These are phyloP conservation scores for Polyommatus iphigenia DNA, from an alignment of 2,888 invertebrate genomes.

Conservation along the genomic window DNA sequence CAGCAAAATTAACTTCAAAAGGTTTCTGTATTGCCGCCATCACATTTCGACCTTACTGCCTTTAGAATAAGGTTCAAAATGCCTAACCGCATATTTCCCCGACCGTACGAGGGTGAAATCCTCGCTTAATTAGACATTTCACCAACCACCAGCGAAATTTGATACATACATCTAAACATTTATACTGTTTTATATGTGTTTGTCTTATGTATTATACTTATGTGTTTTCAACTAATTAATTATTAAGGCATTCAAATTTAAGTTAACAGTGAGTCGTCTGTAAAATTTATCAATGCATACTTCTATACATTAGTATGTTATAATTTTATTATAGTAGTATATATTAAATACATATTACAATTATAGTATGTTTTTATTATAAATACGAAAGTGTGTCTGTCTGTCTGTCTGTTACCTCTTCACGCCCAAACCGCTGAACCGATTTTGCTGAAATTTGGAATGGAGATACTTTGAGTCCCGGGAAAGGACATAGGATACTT, in stretches of 20 bases:
- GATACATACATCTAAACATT: conserved; percentile 8
- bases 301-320: too few relatives aligned
- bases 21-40: background rate
- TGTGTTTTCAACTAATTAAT: background rate
- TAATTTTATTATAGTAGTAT: too few relatives aligned
- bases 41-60: background rate
- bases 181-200: background rate
- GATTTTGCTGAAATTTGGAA: too few relatives aligned
- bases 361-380: too few relatives aligned
- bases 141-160: background rate
- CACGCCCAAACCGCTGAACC: too few relatives aligned
- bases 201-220: background rate
- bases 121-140: background rate
- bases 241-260: background rate
- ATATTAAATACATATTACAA: too few relatives aligned
- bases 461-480: too few relatives aligned
- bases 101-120: background rate
- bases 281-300: too few relatives aligned
- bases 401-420: too few relatives aligned
- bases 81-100: background rate
- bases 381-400: too few relatives aligned
- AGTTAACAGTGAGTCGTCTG: too few relatives aligned
- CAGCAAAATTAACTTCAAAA: background rate
- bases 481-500: too few relatives aligned
- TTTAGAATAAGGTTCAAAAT: background rate